phyloP scores from a whole-genome alignment of 1,140 invertebrate genomes.

The Microplitis mediator region DNA sequence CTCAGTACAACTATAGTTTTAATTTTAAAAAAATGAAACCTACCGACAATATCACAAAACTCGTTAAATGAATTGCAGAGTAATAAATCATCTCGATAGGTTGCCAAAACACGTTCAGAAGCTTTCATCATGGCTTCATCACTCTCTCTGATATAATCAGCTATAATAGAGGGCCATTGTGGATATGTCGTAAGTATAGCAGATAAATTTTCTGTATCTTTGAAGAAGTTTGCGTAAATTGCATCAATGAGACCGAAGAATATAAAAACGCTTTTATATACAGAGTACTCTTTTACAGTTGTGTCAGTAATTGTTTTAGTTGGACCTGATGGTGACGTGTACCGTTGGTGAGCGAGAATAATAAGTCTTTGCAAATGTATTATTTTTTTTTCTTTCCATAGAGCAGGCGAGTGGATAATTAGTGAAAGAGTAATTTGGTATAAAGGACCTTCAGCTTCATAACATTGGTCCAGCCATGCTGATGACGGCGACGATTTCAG shows the following conservation, averaged over 20 bases:
- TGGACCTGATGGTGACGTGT: conserved; percentile 62
- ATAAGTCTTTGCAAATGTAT: conserved; percentile 80
- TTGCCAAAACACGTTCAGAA: conserved; percentile 80
- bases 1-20: background rate
- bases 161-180: conserved; percentile 86
- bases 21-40: conserved; percentile 36
- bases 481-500: conserved; percentile 67
- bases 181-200: conserved; percentile 76
- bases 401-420: conserved; percentile 74
- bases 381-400: conserved; percentile 73
- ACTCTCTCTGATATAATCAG: conserved; percentile 92
- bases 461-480: conserved; percentile 79
- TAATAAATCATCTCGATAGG: conserved; percentile 87
- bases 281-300: conserved; percentile 73
- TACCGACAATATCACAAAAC: conserved; percentile 88
- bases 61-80: conserved; percentile 88
- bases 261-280: conserved; percentile 86
- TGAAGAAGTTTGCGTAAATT: conserved; percentile 78
- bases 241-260: conserved; percentile 83
- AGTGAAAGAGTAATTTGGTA: conserved; percentile 85
- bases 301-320: conserved; percentile 65
- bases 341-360: conserved; percentile 78
- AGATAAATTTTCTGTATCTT: conserved; percentile 62
- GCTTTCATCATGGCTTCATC: conserved; percentile 88
- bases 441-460: conserved; percentile 87